Conservation (phyloP, 2,113 vertebrate species). For the Pachyramphus minor region DNA sequence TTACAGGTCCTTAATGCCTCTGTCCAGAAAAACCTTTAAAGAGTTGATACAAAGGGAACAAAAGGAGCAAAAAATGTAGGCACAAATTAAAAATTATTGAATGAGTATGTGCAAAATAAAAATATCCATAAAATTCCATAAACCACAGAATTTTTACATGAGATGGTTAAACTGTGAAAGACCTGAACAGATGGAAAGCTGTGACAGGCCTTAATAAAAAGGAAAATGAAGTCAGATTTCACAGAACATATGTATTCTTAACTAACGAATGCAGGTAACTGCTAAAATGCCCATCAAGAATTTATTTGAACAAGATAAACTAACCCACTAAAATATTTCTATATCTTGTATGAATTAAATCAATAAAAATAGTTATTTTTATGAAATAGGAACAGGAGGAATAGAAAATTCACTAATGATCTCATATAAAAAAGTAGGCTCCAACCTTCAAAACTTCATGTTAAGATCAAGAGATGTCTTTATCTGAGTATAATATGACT, state of each 20-base stretch:
- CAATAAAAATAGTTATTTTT: neutral
- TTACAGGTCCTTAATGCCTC: neutral
- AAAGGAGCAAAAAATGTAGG: neutral
- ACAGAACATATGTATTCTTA: constrained; percentile 9
- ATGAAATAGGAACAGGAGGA: neutral
- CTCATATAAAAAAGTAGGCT: neutral
- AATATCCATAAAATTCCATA: neutral
- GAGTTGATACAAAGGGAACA: neutral
- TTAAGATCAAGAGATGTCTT: neutral
- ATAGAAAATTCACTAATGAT: neutral
- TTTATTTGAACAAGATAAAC: constrained; percentile 19
- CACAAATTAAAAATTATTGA: neutral
- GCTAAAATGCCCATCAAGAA: constrained; percentile 20
- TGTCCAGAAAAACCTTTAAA: constrained; percentile 14
- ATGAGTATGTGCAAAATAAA: neutral
- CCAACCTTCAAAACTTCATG: neutral
- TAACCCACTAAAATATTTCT: constrained; percentile 13
- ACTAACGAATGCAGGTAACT: constrained; percentile 35
- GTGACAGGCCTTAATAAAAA: neutral
- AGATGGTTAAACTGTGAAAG: neutral
- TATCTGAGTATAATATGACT: neutral
- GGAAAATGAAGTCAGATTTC: neutral
- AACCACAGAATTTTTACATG: neutral
- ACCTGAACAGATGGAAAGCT: neutral
- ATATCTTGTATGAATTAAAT: constrained; percentile 20